Percentiles rank a stretch among this genome's conserved stretches.
phyloP scores from a whole-genome alignment of 2,888 invertebrate genomes.

The Eupithecia dodoneata region DNA sequence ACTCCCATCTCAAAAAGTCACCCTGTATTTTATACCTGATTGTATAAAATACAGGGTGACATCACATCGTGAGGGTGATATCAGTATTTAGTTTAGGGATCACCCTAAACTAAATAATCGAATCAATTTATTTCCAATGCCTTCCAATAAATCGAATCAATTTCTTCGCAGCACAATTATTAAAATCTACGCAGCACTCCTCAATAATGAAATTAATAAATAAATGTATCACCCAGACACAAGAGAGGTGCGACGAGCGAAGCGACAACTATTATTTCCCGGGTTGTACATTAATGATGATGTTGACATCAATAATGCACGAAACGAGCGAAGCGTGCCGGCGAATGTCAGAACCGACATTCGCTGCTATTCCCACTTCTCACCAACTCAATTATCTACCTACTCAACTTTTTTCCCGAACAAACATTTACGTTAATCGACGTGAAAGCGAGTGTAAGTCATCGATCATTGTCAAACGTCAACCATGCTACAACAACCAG shows the following conservation, averaged over 20 bases:
- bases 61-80: too few relatives aligned
- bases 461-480: slow-evolving; percentile 2
- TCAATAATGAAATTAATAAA: background rate
- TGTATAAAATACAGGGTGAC: too few relatives aligned
- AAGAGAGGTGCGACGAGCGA: background rate
- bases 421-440: slow-evolving; percentile 1
- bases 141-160: background rate
- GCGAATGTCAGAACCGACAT: background rate
- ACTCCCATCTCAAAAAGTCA: too few relatives aligned
- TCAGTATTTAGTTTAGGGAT: too few relatives aligned
- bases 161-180: background rate
- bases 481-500: background rate
- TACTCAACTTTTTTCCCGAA: background rate
- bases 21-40: too few relatives aligned
- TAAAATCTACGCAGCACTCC: background rate
- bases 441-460: background rate
- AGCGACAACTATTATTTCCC: background rate
- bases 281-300: background rate
- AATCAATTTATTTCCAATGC: too few relatives aligned
- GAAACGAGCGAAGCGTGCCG: background rate
- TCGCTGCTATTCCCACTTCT: background rate
- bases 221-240: background rate
- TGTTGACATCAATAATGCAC: background rate
- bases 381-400: background rate
- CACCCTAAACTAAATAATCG: too few relatives aligned